Evolutionary conservation across 2,888 invertebrate genomes (phyloP).

Genomic region (Tenthredo amoena): DNA sequence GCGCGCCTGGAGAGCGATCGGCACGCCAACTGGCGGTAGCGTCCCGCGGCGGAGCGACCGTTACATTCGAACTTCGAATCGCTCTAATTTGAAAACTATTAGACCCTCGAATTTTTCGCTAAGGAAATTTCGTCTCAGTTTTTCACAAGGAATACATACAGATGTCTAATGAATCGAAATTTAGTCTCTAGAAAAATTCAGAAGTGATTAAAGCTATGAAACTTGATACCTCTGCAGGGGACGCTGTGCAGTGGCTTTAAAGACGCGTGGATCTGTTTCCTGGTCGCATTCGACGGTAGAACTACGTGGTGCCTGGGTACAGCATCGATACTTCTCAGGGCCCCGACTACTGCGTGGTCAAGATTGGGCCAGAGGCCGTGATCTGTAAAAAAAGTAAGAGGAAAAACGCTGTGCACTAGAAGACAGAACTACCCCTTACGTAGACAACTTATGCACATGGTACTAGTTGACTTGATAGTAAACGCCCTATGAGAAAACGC

Average conservation of each 20-base stretch:
- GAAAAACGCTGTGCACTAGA: not conserved
- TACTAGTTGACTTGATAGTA: not conserved
- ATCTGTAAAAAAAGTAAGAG: slow-evolving; percentile 71
- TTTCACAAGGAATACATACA: not conserved
- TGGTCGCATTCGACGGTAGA: slow-evolving; percentile 75
- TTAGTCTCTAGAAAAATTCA: not conserved
- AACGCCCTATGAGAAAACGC: not conserved
- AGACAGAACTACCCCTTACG: not conserved
- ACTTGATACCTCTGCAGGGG: slow-evolving; percentile 79
- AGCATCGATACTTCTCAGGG: slow-evolving; percentile 79
- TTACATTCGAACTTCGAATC: not conserved
- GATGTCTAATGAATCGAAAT: not conserved
- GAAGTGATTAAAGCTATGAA: not conserved
- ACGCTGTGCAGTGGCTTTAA: slow-evolving; percentile 77
- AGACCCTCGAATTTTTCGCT: slow-evolving; percentile 6
- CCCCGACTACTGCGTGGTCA: slow-evolving; percentile 79
- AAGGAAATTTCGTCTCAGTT: not conserved
- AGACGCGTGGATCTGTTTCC: slow-evolving; percentile 76
- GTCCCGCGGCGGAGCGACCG: not conserved
- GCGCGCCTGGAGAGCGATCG: not conserved
- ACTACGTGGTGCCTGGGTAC: slow-evolving; percentile 80
- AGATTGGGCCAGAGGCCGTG: slow-evolving; percentile 81
- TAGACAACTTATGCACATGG: not conserved
- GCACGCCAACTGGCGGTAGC: slow-evolving; percentile 1
- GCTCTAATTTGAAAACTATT: not conserved